Conservation (phyloP, 2,113 vertebrate species). For the Stomatorhinus ivindoensis region DNA sequence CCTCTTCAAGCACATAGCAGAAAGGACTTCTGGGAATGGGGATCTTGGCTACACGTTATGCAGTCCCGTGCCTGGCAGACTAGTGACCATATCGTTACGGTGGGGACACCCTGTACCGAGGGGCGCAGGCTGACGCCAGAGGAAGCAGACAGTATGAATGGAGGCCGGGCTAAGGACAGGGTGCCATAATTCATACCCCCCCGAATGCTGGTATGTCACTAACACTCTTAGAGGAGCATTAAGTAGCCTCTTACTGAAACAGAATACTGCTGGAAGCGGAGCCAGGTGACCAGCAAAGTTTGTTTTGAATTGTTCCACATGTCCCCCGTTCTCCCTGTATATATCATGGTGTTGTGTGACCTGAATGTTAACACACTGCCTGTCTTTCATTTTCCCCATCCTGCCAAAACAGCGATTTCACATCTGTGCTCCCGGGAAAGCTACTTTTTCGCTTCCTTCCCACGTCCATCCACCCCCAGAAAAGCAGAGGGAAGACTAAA, state of each 20-base stretch:
- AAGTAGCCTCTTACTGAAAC: background rate
- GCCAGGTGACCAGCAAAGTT: background rate
- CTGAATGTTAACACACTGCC: background rate
- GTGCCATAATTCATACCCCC: background rate
- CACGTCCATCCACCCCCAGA: background rate
- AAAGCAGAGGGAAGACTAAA: background rate
- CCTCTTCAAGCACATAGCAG: background rate
- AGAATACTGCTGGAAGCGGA: background rate
- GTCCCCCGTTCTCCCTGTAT: background rate
- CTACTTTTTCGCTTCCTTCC: background rate
- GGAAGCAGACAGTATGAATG: background rate
- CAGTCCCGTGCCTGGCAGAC: background rate
- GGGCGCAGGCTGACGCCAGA: background rate
- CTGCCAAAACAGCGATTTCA: background rate
- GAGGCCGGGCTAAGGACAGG: background rate
- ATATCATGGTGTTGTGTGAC: background rate
- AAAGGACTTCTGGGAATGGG: background rate
- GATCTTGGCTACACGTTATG: background rate
- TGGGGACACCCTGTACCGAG: background rate
- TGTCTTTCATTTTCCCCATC: background rate
- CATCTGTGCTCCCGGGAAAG: background rate
- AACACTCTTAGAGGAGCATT: background rate
- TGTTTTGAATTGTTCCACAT: background rate
- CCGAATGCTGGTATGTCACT: background rate
- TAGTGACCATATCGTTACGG: background rate